Conservation (phyloP, 1,140 invertebrate genomes). For the Brachionus asplanchnoidis region DNA sequence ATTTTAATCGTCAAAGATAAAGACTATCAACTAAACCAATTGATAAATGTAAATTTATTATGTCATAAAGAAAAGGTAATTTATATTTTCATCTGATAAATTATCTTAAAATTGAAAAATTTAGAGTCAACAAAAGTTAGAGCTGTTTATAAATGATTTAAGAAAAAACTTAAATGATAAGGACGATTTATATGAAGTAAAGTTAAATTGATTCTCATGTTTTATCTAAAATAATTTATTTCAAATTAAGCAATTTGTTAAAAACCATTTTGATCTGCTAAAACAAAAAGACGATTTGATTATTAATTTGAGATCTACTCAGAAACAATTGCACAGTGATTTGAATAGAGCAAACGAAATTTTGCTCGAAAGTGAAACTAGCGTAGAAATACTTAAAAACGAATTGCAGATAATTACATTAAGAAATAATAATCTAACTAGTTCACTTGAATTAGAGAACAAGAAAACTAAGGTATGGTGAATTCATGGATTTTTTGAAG, state of each 20-base stretch:
- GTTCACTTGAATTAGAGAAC: background rate
- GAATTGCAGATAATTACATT: background rate
- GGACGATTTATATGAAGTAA: background rate
- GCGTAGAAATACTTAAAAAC: constrained; percentile 5
- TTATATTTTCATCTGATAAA: background rate
- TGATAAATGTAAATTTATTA: constrained; percentile 11
- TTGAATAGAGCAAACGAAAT: constrained; percentile 34
- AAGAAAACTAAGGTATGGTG: background rate
- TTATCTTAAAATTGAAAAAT: background rate
- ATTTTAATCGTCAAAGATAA: constrained; percentile 26
- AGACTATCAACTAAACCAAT: background rate
- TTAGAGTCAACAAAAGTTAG: constrained; percentile 16
- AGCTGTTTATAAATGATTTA: constrained; percentile 26
- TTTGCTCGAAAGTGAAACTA: constrained; percentile 9
- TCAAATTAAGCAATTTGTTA: background rate
- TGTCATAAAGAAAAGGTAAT: constrained; percentile 12
- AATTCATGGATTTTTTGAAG: background rate
- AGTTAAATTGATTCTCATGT: background rate
- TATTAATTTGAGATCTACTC: constrained; percentile 3
- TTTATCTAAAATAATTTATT: background rate
- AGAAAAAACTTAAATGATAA: constrained; percentile 31
- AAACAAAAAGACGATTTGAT: constrained; percentile 36
- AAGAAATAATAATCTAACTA: background rate
- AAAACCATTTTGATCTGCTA: constrained; percentile 24
- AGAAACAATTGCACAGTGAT: constrained; percentile 1